Conservation (phyloP, 2,797 vertebrate species). For the Onychomys leucogaster region DNA sequence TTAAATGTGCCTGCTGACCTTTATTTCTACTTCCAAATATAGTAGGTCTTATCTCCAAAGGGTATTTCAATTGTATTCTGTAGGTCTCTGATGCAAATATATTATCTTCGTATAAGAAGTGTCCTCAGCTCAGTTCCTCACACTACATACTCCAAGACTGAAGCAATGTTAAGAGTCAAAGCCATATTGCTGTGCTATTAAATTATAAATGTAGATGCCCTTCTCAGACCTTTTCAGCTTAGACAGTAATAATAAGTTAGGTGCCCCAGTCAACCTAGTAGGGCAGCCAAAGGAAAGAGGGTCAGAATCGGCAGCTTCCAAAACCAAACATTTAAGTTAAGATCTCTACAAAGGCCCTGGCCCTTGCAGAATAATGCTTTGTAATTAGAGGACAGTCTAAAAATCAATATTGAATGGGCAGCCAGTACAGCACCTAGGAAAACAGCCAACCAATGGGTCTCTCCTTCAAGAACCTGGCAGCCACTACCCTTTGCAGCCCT, state of each 20-base stretch:
- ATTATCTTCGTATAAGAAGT: conserved; percentile 47
- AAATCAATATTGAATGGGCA: conserved; percentile 20
- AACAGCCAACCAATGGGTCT: neutral
- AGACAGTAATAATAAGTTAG: neutral
- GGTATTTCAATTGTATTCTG: neutral
- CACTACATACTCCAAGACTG: neutral
- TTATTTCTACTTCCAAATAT: conserved; percentile 44
- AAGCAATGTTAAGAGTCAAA: neutral
- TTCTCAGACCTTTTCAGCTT: conserved; percentile 21
- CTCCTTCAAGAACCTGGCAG: conserved; percentile 52
- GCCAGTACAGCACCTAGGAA: conserved; percentile 28
- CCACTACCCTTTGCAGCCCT: neutral
- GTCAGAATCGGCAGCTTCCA: conserved; percentile 44
- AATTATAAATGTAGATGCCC: neutral
- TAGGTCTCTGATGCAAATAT: conserved; percentile 1
- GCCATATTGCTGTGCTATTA: conserved; percentile 8
- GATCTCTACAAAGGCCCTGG: conserved; percentile 1
- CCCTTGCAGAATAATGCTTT: conserved; percentile 3
- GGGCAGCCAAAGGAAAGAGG: neutral
- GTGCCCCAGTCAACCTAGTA: neutral
- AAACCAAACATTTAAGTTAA: conserved; percentile 23
- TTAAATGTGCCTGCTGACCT: neutral
- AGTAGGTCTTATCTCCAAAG: neutral
- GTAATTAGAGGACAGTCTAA: conserved; percentile 32
- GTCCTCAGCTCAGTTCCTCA: neutral